Percentiles rank a stretch among this genome's conserved stretches.
Conservation (phyloP, 1,140 invertebrate genomes). For the Manduca sexta region DNA sequence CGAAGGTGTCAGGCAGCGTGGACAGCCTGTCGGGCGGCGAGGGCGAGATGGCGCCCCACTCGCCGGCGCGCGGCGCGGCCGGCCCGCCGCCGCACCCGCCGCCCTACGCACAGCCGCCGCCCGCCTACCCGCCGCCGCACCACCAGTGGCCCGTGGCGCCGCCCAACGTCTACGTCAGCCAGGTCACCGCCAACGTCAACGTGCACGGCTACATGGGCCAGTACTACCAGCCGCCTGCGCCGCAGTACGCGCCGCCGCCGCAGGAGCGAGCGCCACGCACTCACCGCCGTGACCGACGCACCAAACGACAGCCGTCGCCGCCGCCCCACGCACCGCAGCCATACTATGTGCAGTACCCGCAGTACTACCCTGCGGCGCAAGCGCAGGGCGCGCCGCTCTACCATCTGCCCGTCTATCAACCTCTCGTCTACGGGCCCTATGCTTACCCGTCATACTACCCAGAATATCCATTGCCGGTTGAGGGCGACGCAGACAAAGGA, state of each 20-base stretch:
- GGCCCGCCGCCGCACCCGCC: constrained; percentile 42
- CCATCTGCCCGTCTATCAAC: constrained; percentile 66
- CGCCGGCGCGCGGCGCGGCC: constrained; percentile 52
- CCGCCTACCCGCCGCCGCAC: constrained; percentile 44
- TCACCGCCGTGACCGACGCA: constrained; percentile 42
- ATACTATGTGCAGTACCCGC: constrained; percentile 63
- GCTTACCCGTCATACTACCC: constrained; percentile 64
- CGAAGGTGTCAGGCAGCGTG: constrained; percentile 67
- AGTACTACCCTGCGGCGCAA: constrained; percentile 64
- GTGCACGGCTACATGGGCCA: constrained; percentile 75
- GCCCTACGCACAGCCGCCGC: constrained; percentile 45
- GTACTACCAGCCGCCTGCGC: constrained; percentile 64
- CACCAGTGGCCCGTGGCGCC: constrained; percentile 65
- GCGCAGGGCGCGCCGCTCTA: constrained; percentile 68
- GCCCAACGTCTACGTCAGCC: constrained; percentile 75
- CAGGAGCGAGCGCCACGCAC: constrained; percentile 33
- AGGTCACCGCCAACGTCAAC: constrained; percentile 77
- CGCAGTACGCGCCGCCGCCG: constrained; percentile 45
- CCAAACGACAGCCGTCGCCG: constrained; percentile 53
- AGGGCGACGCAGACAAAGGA: constrained; percentile 61
- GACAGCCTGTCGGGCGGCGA: constrained; percentile 66
- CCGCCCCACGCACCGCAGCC: constrained; percentile 39
- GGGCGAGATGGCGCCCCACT: constrained; percentile 71
- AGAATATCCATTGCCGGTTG: constrained; percentile 64
- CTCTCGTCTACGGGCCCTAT: constrained; percentile 59